Evolutionary conservation across 2,888 invertebrate genomes (phyloP).

Genomic region (Agriopis leucophaearia): DNA sequence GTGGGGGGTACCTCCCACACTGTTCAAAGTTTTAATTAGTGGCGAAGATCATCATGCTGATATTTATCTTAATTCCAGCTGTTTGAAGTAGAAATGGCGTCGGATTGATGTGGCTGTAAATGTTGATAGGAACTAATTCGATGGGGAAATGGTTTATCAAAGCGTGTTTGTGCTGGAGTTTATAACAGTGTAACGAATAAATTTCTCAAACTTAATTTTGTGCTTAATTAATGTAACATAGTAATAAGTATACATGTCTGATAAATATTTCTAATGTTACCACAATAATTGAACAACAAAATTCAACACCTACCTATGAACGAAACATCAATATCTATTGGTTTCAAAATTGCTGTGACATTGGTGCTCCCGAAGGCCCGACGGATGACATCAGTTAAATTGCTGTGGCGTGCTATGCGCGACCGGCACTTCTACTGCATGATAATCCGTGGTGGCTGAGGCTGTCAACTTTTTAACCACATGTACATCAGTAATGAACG

Average conservation of each 20-base stretch:
- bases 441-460: too few species aligned
- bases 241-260: background rate
- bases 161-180: slow-evolving; percentile 17
- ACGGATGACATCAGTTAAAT: too few species aligned
- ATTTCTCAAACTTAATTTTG: background rate
- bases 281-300: too few species aligned
- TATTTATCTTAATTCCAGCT: slow-evolving; percentile 53
- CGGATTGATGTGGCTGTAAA: slow-evolving; percentile 34
- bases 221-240: background rate
- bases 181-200: background rate
- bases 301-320: too few species aligned
- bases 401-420: too few species aligned
- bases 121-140: slow-evolving; percentile 32
- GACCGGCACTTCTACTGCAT: too few species aligned
- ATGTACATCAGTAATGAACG: too few species aligned
- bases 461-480: too few species aligned
- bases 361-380: too few species aligned
- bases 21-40: slow-evolving; percentile 70
- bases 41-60: slow-evolving; percentile 62
- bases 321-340: too few species aligned
- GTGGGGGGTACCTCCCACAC: slow-evolving; percentile 58
- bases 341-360: too few species aligned
- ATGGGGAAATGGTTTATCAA: slow-evolving; percentile 10
- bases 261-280: too few species aligned
- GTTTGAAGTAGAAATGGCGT: slow-evolving; percentile 40